Conservation (phyloP, 2,113 vertebrate genomes). For the Artemisiospiza belli region DNA sequence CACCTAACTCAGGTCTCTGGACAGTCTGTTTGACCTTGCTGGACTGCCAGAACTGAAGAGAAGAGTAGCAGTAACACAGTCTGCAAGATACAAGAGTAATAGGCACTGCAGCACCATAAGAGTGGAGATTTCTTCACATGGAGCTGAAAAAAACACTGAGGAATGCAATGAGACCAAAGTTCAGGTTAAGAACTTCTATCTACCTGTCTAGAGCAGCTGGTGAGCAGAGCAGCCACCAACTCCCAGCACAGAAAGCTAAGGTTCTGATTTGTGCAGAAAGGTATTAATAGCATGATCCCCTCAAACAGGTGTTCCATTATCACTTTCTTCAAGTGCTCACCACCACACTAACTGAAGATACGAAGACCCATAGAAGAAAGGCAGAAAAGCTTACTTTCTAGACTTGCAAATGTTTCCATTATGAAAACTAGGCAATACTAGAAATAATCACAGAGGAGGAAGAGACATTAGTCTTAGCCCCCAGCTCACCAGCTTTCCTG, state of each 20-base stretch:
- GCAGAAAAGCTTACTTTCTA: neutral
- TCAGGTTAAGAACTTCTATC: neutral
- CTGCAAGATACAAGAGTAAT: neutral
- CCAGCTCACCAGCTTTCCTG: neutral
- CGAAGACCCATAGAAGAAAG: neutral
- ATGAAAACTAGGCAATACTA: neutral
- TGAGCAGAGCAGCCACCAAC: neutral
- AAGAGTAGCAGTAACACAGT: neutral
- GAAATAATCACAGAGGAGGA: neutral
- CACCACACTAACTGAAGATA: neutral
- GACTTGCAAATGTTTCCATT: neutral
- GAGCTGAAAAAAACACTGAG: neutral
- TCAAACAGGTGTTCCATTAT: neutral
- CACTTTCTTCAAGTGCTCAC: neutral
- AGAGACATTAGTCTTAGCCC: neutral
- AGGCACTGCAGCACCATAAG: neutral
- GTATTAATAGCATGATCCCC: neutral
- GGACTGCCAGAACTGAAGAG: neutral
- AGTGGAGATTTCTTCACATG: neutral
- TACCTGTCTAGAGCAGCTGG: neutral
- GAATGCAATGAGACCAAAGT: neutral
- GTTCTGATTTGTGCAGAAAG: neutral
- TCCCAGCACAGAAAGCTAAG: neutral
- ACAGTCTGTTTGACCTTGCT: neutral
- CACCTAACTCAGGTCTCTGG: neutral